These are phyloP conservation scores for Helicoverpa assulta DNA, from an alignment of 2,888 invertebrate species.

Conservation along the genomic window DNA sequence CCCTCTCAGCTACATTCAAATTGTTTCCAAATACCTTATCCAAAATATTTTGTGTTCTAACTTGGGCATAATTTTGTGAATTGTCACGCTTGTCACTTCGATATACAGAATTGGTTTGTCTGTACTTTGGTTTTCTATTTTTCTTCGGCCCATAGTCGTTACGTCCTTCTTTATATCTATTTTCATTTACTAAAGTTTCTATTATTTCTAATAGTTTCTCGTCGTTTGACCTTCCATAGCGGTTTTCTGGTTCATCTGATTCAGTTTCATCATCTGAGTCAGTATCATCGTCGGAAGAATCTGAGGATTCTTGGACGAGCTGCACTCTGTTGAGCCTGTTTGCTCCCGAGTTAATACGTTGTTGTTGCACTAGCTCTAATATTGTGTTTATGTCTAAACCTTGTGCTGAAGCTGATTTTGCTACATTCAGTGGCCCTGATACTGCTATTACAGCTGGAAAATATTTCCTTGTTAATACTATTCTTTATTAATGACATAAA, in stretches of 20 bases:
- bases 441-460: conserved; percentile 47
- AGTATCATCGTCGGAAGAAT: conserved; percentile 29
- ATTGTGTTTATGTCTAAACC: conserved; percentile 35
- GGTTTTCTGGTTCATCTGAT: conserved; percentile 43
- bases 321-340: conserved; percentile 11
- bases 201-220: conserved; percentile 61
- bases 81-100: conserved; percentile 17
- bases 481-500: not conserved
- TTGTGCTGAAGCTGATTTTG: conserved; percentile 15
- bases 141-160: not conserved
- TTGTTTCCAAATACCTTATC: conserved; percentile 19
- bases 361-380: conserved; percentile 40
- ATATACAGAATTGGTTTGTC: conserved; percentile 1
- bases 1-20: conserved; percentile 9
- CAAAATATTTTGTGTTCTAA: conserved; percentile 19
- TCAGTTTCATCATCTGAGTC: conserved; percentile 34
- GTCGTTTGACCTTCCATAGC: conserved; percentile 46
- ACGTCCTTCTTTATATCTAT: not conserved
- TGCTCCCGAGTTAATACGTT: not conserved
- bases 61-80: conserved; percentile 5
- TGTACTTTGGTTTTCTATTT: conserved; percentile 3
- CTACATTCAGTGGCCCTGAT: conserved; percentile 24
- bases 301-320: conserved; percentile 6
- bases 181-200: conserved; percentile 45
- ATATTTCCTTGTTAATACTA: not conserved